Conservation (phyloP, 2,888 invertebrate genomes). For the Nymphalis c-album region DNA sequence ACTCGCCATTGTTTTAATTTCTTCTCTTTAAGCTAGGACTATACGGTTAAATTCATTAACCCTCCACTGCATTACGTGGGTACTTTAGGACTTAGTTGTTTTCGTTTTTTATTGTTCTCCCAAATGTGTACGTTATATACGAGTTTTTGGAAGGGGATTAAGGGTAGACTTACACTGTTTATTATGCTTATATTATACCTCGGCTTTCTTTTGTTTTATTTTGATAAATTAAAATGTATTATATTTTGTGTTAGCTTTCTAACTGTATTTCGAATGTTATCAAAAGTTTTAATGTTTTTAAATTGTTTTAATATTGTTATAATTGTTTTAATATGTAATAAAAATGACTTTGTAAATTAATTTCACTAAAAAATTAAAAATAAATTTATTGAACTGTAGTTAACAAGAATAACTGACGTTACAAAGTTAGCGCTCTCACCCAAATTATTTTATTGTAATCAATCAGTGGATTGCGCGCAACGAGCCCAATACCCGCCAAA, state of each 20-base stretch:
- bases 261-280: too few species aligned
- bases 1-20: constrained; percentile 73
- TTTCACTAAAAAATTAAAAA: not conserved
- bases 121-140: constrained; percentile 35
- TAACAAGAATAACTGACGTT: constrained; percentile 37
- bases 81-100: constrained; percentile 59
- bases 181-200: constrained; percentile 8
- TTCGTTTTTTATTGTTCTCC: constrained; percentile 57
- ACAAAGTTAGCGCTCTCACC: constrained; percentile 55
- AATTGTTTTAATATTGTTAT: not conserved
- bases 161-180: constrained; percentile 20
- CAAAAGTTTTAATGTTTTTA: not conserved
- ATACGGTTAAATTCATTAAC: constrained; percentile 72
- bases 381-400: not conserved
- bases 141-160: constrained; percentile 26
- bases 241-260: not conserved
- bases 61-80: constrained; percentile 58
- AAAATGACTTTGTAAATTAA: not conserved
- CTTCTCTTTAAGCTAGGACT: constrained; percentile 57
- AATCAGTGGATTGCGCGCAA: constrained; percentile 54
- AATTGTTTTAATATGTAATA: not conserved
- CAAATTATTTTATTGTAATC: constrained; percentile 66
- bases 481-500: constrained; percentile 59
- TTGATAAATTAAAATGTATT: not conserved
- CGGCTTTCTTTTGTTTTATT: constrained; percentile 1